Evolutionary conservation across 2,888 invertebrate genomes (phyloP), one percentile per base, ranked within the genome.

Genomic region (Apodemia zela): DNA sequence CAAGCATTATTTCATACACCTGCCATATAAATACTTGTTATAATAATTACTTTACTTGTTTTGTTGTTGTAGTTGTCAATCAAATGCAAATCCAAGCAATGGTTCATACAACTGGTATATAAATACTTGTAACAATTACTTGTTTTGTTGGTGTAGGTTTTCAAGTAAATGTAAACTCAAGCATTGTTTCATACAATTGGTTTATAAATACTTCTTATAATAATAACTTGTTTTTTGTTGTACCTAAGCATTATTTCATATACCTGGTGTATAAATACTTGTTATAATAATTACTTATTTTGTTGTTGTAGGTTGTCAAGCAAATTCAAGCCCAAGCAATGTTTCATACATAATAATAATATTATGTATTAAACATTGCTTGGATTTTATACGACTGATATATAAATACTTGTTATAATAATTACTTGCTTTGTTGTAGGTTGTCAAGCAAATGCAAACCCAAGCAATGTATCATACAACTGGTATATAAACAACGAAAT

Each of bases 391-490:
- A 33, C 33, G 6, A 95, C 70, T 97, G 97, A 97, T 97, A 94
- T 84, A 93, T 97, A 72, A 97, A 98, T 33, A 33, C 7, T 33
- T 38, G 38, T 11, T 38, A 11, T 38, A 38, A 11, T 38, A 11
- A 38, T 38, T 1, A 38, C 10, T 38, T 38, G 15, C 63, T 47
- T 73, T 67, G 69, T 69, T 66, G 0, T 75, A 93, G 92, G 93
- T 72, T 99, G 99, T 80, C 94, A 95, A 78, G 97, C 97, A 0
- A 95, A 95, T 72, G 98, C 97, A 5, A 98, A 98, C 90, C 99
- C 99, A 1, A 93, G 94, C 35, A 95, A 95, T 67, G 93, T 97
- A 59, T 94, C 94, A 21, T 98, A 97, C 93, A 95, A 95, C 70
- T 97, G 97, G 97, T 97, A 94, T 84, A 93, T 97, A 72, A 97